Percentiles rank a stretch among this genome's conserved stretches.
Conservation (phyloP, 2,113 vertebrate species). For the Odontesthes bonariensis region DNA sequence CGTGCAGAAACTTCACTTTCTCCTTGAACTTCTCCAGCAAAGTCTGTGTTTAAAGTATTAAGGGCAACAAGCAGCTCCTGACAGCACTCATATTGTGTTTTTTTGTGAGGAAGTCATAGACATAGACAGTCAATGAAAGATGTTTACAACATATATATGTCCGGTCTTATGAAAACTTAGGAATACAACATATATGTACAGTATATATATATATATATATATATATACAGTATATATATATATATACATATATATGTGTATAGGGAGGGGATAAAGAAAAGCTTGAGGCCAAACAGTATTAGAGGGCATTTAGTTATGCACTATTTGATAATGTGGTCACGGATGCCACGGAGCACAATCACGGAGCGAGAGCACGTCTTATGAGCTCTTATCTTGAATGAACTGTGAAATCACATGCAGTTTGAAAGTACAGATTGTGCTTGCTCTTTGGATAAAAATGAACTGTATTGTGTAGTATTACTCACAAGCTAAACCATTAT, state of each 20-base stretch:
- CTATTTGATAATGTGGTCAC: constrained; percentile 77
- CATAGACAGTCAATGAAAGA: too few species aligned
- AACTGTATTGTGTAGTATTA: not conserved
- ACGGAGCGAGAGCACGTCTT: constrained; percentile 17
- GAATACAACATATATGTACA: too few species aligned
- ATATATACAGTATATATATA: too few species aligned
- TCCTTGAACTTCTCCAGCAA: constrained; percentile 8
- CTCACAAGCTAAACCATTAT: constrained; percentile 18
- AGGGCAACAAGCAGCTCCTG: not conserved
- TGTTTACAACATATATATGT: too few species aligned
- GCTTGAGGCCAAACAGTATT: constrained; percentile 30
- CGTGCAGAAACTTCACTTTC: not conserved
- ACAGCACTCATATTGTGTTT: not conserved
- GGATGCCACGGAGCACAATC: constrained; percentile 20
- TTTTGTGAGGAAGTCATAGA: not conserved
- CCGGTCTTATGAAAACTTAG: too few species aligned
- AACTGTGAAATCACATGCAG: not conserved
- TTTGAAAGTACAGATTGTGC: constrained; percentile 12
- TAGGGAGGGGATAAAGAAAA: constrained; percentile 16
- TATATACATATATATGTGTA: too few species aligned
- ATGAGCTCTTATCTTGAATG: constrained; percentile 19
- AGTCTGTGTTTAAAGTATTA: not conserved
- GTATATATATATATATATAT: too few species aligned
- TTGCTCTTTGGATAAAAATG: not conserved
- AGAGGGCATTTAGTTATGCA: constrained; percentile 69